Base-by-base conservation (phyloP, 2,888 invertebrate genomes). In the Orchesellides sinensis region DNA sequence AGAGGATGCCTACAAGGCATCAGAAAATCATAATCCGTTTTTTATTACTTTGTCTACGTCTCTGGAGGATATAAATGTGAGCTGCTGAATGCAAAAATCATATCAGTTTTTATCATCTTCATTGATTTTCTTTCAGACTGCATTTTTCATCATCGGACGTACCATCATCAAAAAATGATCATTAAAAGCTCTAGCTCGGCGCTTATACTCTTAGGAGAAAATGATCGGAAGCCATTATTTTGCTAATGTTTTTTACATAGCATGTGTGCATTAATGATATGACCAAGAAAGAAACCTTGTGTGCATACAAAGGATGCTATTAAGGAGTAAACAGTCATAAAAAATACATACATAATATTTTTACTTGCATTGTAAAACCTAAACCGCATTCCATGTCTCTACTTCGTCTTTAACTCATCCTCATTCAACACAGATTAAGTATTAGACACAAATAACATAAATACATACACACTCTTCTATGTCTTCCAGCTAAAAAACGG, bases 171-270 rank as follows among this genome's bases (percentile, higher is more conserved):
- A 63, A 63, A 63, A 63, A 66, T 35, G 56, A 52, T 75, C 65
- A 65, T 75, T 75, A 66, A 65, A 66, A 25, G 54, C n/a, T n/a
- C n/a, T n/a, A n/a, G n/a, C n/a, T n/a, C n/a, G n/a, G n/a, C n/a
- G n/a, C n/a, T n/a, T n/a, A n/a, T n/a, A n/a, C n/a, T n/a, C n/a
- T n/a, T n/a, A 66, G 54, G 52, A 59, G 63, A 79, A 70, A 47
- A 40, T 25, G 52, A 79, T 79, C 79, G 79, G 79, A 79, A 79
- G 65, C 69, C 54, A 79, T 79, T 69, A 79, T 52, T 72, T 70
- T 54, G 79, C 72, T 70, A 70, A 79, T 79, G 79, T 65, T 61
- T 47, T 17, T 21, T 69, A 61, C 69, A 61, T n/a, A n/a, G n/a
- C n/a, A n/a, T n/a, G n/a, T n/a, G n/a, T n/a, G n/a, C n/a, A n/a